A percentile compares a stretch with the other conserved stretches of the same genome.
Evolutionary conservation across 2,113 vertebrate genomes (phyloP).

Genomic region (Clarias magur): DNA sequence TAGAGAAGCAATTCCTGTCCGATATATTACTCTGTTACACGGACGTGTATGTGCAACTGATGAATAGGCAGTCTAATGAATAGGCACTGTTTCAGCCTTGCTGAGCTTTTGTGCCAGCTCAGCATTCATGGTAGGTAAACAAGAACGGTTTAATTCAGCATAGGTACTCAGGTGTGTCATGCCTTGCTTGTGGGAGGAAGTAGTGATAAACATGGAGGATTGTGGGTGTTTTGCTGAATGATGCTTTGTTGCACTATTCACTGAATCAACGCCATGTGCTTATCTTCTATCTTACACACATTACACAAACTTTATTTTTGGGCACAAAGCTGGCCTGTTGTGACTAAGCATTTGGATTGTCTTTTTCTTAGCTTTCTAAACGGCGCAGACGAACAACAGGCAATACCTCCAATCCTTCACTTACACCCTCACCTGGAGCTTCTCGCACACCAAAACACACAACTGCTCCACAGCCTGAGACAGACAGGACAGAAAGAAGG

Average conservation of each 20-base stretch:
- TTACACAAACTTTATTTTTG: neutral
- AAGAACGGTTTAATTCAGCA: neutral
- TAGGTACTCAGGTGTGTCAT: neutral
- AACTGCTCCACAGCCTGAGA: neutral
- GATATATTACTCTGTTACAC: neutral
- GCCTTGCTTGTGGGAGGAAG: neutral
- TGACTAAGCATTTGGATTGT: neutral
- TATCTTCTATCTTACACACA: neutral
- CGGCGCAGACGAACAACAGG: conserved; percentile 53
- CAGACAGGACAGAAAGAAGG: neutral
- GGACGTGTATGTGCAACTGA: neutral
- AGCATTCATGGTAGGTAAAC: neutral
- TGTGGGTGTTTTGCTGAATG: neutral
- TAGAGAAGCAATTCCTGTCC: neutral
- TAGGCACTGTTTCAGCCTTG: neutral
- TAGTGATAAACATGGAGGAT: neutral
- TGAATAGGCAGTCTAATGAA: neutral
- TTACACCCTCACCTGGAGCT: neutral
- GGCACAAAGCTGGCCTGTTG: neutral
- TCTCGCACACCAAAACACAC: conserved; percentile 25
- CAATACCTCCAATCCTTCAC: conserved; percentile 43
- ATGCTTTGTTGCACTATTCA: neutral
- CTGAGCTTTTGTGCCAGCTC: neutral
- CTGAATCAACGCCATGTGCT: too few species aligned
- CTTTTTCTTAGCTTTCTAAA: conserved; percentile 63